Percentiles rank a stretch among this genome's conserved stretches.
These are phyloP conservation scores for Macrochelys suwanniensis DNA, from an alignment of 2,797 vertebrate genomes.

Conservation along the genomic window DNA sequence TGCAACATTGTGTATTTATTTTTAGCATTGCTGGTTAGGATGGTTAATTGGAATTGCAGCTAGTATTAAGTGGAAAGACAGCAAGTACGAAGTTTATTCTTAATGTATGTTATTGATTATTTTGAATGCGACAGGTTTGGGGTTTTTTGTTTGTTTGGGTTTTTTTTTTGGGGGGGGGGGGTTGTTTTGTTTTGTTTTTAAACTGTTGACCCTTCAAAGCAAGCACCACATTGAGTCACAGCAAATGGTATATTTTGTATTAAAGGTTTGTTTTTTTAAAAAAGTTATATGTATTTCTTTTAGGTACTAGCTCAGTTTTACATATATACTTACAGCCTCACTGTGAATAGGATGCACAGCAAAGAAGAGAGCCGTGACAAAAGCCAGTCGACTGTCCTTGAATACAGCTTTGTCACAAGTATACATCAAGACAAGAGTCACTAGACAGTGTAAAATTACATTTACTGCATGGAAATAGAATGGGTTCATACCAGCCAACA, in stretches of 20 bases:
- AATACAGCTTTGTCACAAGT: constrained; percentile 91
- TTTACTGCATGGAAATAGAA: constrained; percentile 94
- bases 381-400: constrained; percentile 85
- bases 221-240: background rate
- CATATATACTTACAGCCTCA: constrained; percentile 90
- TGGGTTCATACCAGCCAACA: constrained; percentile 91
- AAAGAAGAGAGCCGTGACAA: constrained; percentile 91
- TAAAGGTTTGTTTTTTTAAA: background rate
- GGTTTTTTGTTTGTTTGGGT: no score
- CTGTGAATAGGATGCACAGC: constrained; percentile 96
- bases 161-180: no score
- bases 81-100: background rate
- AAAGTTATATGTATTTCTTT: background rate
- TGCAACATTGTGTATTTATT: constrained; percentile 25
- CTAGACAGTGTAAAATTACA: constrained; percentile 89
- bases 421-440: constrained; percentile 91
- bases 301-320: background rate
- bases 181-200: background rate
- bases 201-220: background rate
- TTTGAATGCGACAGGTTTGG: background rate
- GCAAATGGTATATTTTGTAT: background rate
- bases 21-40: background rate
- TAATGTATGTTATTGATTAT: constrained; percentile 20
- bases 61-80: background rate
- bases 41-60: constrained; percentile 35